These are phyloP conservation scores for Helogale parvula DNA, from an alignment of 2,113 vertebrate genomes.

Conservation along the genomic window DNA sequence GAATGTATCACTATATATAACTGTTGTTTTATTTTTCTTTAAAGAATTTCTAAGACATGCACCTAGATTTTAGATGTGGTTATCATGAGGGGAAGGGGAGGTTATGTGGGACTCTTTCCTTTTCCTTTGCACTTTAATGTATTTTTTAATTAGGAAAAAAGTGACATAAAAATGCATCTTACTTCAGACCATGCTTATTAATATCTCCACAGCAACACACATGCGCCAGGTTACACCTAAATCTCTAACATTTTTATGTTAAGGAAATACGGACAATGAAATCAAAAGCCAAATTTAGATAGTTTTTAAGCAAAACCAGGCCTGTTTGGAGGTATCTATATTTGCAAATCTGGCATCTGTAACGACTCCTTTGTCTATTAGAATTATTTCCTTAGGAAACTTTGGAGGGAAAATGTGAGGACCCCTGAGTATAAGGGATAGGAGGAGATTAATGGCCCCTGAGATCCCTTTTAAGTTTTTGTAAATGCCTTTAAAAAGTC, in stretches of 20 bases:
- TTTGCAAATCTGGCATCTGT: background rate
- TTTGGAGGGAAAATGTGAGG: background rate
- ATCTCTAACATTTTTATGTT: background rate
- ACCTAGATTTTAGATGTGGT: background rate
- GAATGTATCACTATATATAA: slow-evolving; percentile 14
- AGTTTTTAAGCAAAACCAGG: background rate
- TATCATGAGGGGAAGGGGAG: background rate
- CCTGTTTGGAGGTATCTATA: background rate
- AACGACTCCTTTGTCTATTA: background rate
- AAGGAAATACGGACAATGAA: background rate
- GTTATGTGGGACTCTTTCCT: background rate
- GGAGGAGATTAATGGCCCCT: background rate
- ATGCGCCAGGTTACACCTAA: background rate
- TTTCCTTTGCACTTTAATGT: slow-evolving; percentile 36
- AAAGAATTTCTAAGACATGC: background rate
- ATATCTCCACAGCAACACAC: background rate
- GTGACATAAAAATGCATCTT: background rate
- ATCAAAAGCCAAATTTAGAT: background rate
- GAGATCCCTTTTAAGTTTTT: background rate
- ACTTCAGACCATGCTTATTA: background rate
- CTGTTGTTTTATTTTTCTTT: background rate
- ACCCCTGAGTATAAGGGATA: background rate
- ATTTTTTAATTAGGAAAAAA: background rate
- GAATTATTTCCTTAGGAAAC: background rate
- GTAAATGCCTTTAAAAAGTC: background rate